Conservation (phyloP, 2,113 vertebrate species). For the Xiphorhynchus elegans region DNA sequence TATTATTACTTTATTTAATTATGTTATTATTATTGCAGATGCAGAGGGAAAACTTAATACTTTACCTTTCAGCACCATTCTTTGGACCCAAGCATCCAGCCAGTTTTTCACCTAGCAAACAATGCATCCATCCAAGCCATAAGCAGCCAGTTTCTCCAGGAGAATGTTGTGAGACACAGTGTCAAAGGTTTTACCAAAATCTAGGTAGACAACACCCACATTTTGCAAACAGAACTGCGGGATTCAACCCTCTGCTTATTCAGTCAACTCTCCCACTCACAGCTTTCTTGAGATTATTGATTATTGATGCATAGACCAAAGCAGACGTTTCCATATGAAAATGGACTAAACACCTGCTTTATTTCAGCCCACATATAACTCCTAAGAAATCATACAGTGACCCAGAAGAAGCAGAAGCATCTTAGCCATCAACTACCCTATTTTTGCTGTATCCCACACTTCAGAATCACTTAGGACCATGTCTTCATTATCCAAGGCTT, state of each 20-base stretch:
- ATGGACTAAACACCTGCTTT: constrained; percentile 15
- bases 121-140: not conserved
- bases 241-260: not conserved
- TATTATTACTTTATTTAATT: constrained; percentile 36
- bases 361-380: not conserved
- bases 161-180: rapidly evolving
- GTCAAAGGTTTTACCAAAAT: not conserved
- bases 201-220: not conserved
- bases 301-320: not conserved
- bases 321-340: constrained; percentile 33
- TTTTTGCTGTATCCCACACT: not conserved
- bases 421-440: not conserved
- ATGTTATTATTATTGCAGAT: not conserved
- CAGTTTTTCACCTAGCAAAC: not conserved
- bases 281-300: not conserved
- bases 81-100: not conserved
- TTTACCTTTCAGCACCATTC: not conserved
- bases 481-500: not conserved
- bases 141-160: not conserved
- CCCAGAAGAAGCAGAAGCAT: not conserved
- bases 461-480: not conserved
- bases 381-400: not conserved
- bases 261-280: not conserved
- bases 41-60: not conserved
- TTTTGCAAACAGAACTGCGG: not conserved